Evolutionary conservation across 2,113 vertebrate species (phyloP), one percentile per base, ranked within the genome.

Genomic region (Sceloporus tristichus): DNA sequence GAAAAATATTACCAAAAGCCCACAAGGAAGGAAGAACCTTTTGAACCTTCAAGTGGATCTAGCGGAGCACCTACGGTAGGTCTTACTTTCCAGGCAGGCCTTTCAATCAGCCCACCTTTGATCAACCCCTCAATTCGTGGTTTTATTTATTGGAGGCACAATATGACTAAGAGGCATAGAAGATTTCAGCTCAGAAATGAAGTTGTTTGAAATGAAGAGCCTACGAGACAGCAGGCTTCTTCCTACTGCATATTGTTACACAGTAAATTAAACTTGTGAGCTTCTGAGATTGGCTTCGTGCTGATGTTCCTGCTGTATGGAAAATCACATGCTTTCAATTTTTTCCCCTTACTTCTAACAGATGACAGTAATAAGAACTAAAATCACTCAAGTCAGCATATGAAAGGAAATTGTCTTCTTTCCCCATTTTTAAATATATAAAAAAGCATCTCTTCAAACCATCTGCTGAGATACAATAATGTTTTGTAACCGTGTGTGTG

Each of bases 381-480:
- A 94, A 94, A 93, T 90, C 87, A 85, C 48, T 93, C 90, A 94
- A 86, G 40, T 92, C 83, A 91, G 74, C 1, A 1, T 84, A 86
- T 91, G 82, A 96, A 94, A 95, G 88, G n/a, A 27, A 91, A 82
- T 23, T 83, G 5, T 88, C 91, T 93, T 76, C 84, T 91, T 84
- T 62, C 38, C 71, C 1, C 81, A 79, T 92, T 88, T 84, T 92
- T 89, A 87, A 85, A 91, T 65, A 53, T 42, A 23, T 85, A 88
- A 92, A 78, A 85, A 92, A 76, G 18, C 54, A 87, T 88, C 10
- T 73, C 14, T 90, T 62, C 1, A 85, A 34, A 74, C 87, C 85
- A 94, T 95, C 92, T 95, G 87, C 90, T 92, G 59, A 95, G 87
- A 85, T 94, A 93, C 40, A 94, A 77, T 85, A 93, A 92, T 82